Conservation (phyloP, 2,113 vertebrate genomes). For the Elephas maximus region DNA sequence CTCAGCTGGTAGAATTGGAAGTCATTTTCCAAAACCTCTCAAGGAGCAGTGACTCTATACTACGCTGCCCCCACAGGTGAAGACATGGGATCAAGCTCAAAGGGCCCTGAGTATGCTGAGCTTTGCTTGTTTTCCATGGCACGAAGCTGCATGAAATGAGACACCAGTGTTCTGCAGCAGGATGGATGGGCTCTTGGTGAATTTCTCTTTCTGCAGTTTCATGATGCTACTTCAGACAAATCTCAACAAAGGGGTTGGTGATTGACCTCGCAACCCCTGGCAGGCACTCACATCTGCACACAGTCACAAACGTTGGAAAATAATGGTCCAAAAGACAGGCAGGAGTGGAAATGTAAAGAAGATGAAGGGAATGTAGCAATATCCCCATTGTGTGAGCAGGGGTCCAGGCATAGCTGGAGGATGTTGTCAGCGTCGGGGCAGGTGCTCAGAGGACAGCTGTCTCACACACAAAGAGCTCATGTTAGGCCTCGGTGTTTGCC, state of each 20-base stretch:
- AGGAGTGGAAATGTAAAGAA: not conserved
- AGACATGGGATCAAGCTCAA: not conserved
- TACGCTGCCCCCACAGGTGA: not conserved
- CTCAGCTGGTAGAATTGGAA: not conserved
- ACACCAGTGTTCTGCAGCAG: not conserved
- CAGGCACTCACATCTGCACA: not conserved
- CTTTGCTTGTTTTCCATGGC: not conserved
- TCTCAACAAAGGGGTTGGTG: not conserved
- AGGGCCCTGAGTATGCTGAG: not conserved
- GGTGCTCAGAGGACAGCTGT: slow-evolving; percentile 85
- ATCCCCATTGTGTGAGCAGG: not conserved
- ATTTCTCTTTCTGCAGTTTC: not conserved
- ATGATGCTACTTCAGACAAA: not conserved
- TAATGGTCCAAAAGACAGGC: not conserved
- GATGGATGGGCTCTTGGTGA: not conserved
- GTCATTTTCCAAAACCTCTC: not conserved
- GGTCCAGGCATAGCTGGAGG: slow-evolving; percentile 42
- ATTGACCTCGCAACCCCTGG: not conserved
- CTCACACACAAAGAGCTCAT: slow-evolving; percentile 63
- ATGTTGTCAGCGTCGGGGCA: slow-evolving; percentile 57
- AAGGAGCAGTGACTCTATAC: not conserved
- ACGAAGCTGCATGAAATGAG: not conserved
- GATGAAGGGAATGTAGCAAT: not conserved
- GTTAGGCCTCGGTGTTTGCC: slow-evolving; percentile 80
- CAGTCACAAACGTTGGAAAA: not conserved